phyloP scores from a whole-genome alignment of 2,113 vertebrate species.

The Xiphias gladius region DNA sequence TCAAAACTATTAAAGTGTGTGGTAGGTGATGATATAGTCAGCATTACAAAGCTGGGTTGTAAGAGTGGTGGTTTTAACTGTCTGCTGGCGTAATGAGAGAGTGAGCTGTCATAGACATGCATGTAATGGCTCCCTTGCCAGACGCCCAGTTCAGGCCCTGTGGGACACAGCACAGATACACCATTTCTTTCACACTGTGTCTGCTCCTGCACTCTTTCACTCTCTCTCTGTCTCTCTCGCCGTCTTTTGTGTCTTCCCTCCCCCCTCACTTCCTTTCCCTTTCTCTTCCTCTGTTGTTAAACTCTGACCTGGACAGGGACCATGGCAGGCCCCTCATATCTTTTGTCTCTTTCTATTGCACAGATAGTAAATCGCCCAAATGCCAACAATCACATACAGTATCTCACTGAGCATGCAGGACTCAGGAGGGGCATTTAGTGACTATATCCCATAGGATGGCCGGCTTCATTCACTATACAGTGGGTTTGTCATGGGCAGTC shows the following conservation, averaged over 20 bases:
- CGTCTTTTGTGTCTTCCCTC: slow-evolving; percentile 1
- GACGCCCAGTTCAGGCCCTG: slow-evolving; percentile 81
- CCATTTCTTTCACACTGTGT: slow-evolving; percentile 69
- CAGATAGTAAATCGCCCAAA: slow-evolving; percentile 48
- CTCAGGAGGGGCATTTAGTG: slow-evolving; percentile 60
- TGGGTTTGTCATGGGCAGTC: slow-evolving; percentile 56
- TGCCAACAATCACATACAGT: slow-evolving; percentile 35
- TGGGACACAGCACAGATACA: slow-evolving; percentile 75
- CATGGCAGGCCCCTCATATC: slow-evolving; percentile 38
- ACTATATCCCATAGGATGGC: slow-evolving; percentile 52
- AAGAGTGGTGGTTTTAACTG: slow-evolving; percentile 74
- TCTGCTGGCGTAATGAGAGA: slow-evolving; percentile 82
- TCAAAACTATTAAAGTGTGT: slow-evolving; percentile 55
- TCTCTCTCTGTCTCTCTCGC: slow-evolving; percentile 9
- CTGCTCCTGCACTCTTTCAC: slow-evolving; percentile 30
- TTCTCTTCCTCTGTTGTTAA: slow-evolving; percentile 43
- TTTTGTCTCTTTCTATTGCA: slow-evolving; percentile 41
- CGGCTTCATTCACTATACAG: slow-evolving; percentile 48
- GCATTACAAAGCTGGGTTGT: slow-evolving; percentile 62
- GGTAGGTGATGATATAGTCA: slow-evolving; percentile 47
- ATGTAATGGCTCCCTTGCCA: slow-evolving; percentile 84
- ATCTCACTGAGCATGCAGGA: slow-evolving; percentile 43
- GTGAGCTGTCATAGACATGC: slow-evolving; percentile 83
- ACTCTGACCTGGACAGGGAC: slow-evolving; percentile 61
- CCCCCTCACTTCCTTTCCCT: slow-evolving; percentile 18